Conservation (phyloP, 2,888 invertebrate species). For the Tetragonula carbonaria region DNA sequence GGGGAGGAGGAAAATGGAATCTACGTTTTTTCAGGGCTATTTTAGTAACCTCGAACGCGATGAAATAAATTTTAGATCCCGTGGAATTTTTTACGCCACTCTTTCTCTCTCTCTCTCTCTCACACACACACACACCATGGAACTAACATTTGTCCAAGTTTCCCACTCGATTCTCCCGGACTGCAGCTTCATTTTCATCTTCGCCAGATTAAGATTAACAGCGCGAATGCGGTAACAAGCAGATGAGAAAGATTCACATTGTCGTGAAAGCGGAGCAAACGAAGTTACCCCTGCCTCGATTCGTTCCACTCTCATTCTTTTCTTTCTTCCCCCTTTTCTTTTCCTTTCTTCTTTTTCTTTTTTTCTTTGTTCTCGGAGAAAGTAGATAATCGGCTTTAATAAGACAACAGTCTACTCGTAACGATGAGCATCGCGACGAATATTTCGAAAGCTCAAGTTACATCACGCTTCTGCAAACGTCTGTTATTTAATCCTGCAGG, state of each 20-base stretch:
- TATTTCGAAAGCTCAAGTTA: constrained; percentile 13
- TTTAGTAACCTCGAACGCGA: too few relatives aligned
- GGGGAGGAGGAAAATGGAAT: too few relatives aligned
- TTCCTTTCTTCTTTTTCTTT: too few relatives aligned
- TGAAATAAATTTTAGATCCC: not conserved
- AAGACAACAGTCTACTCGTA: not conserved
- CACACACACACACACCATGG: too few relatives aligned
- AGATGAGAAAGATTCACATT: not conserved
- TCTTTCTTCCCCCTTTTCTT: too few relatives aligned
- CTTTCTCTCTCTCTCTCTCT: too few relatives aligned
- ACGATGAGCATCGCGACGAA: constrained; percentile 18
- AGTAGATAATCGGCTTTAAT: constrained; percentile 14
- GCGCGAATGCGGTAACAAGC: constrained; percentile 4
- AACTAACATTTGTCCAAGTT: not conserved
- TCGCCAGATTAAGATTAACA: constrained; percentile 9
- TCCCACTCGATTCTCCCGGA: not conserved
- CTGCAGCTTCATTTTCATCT: not conserved
- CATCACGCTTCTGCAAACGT: constrained; percentile 1
- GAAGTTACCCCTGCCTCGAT: not conserved
- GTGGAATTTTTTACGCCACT: too few relatives aligned
- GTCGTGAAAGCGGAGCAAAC: not conserved
- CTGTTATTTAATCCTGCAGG: not conserved
- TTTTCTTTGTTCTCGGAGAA: not conserved
- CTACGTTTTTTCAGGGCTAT: not conserved
- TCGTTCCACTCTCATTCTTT: not conserved